Evolutionary conservation across 92 coral and sea anemone species (phyloP).

Genomic region (Palythoa grandiflora): DNA sequence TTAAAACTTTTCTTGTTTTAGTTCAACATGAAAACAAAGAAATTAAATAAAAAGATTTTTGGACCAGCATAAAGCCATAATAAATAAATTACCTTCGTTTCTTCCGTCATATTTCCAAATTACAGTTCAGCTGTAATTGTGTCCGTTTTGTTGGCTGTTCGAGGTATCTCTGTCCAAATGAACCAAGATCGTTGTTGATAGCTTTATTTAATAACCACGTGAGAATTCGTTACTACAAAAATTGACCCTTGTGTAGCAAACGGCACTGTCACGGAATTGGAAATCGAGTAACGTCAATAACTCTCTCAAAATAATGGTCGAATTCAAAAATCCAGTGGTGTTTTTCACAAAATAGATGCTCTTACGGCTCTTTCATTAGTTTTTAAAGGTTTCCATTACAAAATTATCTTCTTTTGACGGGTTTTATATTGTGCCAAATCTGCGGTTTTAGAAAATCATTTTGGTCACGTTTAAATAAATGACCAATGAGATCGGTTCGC

Average conservation of each 20-base stretch:
- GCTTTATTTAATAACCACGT: constrained; percentile 8
- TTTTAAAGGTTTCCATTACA: background rate
- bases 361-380: background rate
- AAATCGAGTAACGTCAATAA: background rate
- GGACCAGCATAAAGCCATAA: background rate
- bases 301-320: background rate
- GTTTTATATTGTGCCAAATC: constrained; percentile 13
- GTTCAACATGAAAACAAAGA: background rate
- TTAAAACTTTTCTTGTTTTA: background rate
- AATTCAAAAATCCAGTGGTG: background rate
- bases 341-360: background rate
- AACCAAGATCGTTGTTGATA: background rate
- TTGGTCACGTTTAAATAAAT: constrained; percentile 14
- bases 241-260: background rate
- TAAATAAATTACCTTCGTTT: constrained; percentile 12
- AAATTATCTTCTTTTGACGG: constrained; percentile 7
- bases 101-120: constrained; percentile 2
- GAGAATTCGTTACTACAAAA: background rate
- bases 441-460: constrained; percentile 17
- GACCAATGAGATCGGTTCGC: background rate
- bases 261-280: constrained; percentile 28
- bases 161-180: background rate
- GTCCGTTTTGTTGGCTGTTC: background rate
- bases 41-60: background rate
- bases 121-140: background rate